Base-by-base conservation (phyloP, 2,888 invertebrate species). In the Bembecia ichneumoniformis region DNA sequence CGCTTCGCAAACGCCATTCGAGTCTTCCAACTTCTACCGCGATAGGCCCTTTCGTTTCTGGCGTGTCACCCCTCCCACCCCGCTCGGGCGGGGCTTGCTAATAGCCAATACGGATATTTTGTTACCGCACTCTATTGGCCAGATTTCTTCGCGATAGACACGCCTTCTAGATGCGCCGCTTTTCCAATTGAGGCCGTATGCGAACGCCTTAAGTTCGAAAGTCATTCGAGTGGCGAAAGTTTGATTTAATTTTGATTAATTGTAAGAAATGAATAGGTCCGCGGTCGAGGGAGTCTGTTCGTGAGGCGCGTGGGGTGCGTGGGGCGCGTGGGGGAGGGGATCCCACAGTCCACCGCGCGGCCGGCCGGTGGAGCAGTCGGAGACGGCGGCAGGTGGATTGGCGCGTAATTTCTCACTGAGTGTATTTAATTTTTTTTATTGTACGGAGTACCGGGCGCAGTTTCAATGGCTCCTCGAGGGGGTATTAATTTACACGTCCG, bases 51-150 rank as follows among this genome's bases (percentile, higher is more conserved):
- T 71, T 46, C 44, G 52, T 35, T 28, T 4, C 35, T 48, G 48
- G 46, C 49, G 36, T 52, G 52, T 50, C 45, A 53, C 52, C 59
- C 55, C 28, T 67, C 66, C 71, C 67, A 57, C 59, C 58, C 64
- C 66, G 68, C 71, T 71, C 79, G 75, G 86, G 81, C 83, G 86
- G 79, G 68, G 82, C 82, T 79, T 74, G 59, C 81, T 88, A 87
- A 87, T 88, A 81, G 84, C 89, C 89, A 89, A 89, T 89, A 77
- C 88, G 87, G 84, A 86, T 83, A 81, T 83, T 83, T 83, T 81
- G 84, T 87, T 87, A 87, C 83, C 83, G 82, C 81, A 81, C 82
- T 86, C 82, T 88, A 90, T 90, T 90, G 90, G 90, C 89, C 84
- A 88, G 86, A 87, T 82, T 81, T 77, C 78, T 82, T 82, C 79